Evolutionary conservation across 2,797 vertebrate genomes (phyloP), one percentile per base, ranked within the genome.

Genomic region (Cirrhinus mrigala): DNA sequence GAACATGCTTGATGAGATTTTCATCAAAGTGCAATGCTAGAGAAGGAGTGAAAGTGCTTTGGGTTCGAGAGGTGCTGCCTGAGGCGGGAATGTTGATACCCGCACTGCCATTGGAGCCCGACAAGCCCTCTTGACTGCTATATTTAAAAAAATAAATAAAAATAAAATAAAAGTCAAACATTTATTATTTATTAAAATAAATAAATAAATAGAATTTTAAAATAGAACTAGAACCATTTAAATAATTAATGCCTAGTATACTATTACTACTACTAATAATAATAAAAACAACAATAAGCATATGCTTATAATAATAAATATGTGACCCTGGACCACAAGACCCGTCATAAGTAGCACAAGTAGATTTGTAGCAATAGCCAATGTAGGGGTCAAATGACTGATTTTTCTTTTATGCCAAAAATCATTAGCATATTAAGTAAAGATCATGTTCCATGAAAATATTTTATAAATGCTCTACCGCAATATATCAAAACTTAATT

Each of bases 21-120:
- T 99, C 98, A 91, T 97, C 97, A 91, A 99, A 99, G 94, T 99
- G 97, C 93, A 97, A 95, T 87, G 97, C 98, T 95, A 99, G 94
- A 27, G 97, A 95, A 74, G 98, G 97, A 82, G 98, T 98, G 94
- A 99, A 96, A 89, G 97, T 95, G 91, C 96, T 96, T 0, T 96
- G 92, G 82, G 94, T 91, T 92, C 94, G 89, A 9, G 97, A 91
- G 77, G 89, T 78, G 75, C 40, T 62, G 86, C 91, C 87, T 81
- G 90, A 46, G 76, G 92, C 88, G 52, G 76, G 93, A 88, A 94
- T 89, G 88, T 92, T 95, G 80, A 93, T 94, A 90, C 94, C 94
- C 80, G 96, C 93, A 89, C 94, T 90, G 92, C 96, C 96, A 91
- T 96, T 98, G 89, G 97, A 96, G 94, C 96, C 96, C 81, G 96